phyloP scores from a whole-genome alignment of 2,888 invertebrate species.

The Noctua comes region DNA sequence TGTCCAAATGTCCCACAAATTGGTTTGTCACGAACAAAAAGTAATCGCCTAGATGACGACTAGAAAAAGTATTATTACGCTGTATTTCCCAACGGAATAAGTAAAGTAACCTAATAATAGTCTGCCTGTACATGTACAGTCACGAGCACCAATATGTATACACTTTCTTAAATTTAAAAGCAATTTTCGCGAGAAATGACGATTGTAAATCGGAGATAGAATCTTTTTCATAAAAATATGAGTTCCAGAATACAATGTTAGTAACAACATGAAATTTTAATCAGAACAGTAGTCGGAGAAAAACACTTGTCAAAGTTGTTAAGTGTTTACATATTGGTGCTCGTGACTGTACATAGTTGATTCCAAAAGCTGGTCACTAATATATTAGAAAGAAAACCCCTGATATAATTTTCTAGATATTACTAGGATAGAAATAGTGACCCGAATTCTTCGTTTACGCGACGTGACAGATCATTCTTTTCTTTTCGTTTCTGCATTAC shows the following conservation, averaged over 20 bases:
- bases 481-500: too few relatives aligned
- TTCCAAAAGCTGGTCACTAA: neutral
- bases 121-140: neutral
- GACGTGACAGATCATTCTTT: neutral
- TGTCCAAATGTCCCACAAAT: slow-evolving; percentile 16
- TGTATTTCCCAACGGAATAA: slow-evolving; percentile 3
- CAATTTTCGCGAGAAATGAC: too few relatives aligned
- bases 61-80: slow-evolving; percentile 10
- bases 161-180: too few relatives aligned
- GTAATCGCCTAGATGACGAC: slow-evolving; percentile 18
- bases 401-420: neutral
- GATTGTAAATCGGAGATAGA: too few relatives aligned
- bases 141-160: too few relatives aligned
- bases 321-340: too few relatives aligned
- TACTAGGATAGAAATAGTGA: neutral
- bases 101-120: slow-evolving; percentile 7
- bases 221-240: too few relatives aligned
- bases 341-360: neutral
- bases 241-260: too few relatives aligned
- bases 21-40: slow-evolving; percentile 22
- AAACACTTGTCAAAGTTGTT: too few relatives aligned
- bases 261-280: too few relatives aligned
- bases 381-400: neutral
- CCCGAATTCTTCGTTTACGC: neutral
- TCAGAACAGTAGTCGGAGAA: too few relatives aligned